These are phyloP conservation scores for Vulpes vulpes DNA, from an alignment of 2,113 vertebrate species.

Conservation along the genomic window DNA sequence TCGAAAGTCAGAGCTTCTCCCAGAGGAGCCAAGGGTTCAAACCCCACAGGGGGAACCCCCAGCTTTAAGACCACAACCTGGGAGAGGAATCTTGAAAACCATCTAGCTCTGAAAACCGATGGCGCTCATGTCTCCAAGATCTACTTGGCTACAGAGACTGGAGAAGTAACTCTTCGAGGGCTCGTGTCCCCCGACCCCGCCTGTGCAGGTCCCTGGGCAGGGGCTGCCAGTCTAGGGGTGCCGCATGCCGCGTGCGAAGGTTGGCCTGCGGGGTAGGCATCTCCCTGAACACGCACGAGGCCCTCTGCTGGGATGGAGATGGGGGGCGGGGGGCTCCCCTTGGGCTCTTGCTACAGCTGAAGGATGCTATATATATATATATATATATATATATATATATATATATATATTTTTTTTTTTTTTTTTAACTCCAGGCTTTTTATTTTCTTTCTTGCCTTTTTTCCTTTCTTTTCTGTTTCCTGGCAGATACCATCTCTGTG, in stretches of 20 bases:
- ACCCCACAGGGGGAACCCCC: background rate
- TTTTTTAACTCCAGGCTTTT: background rate
- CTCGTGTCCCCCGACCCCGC: background rate
- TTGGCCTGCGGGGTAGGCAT: too few species aligned
- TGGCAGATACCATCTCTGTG: background rate
- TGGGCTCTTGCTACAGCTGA: background rate
- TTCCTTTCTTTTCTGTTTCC: background rate
- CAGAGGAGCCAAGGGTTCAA: background rate
- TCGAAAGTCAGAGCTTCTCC: background rate
- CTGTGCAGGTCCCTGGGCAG: too few species aligned
- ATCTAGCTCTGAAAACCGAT: background rate
- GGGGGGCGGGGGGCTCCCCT: too few species aligned
- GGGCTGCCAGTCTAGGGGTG: background rate
- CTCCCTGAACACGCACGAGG: background rate
- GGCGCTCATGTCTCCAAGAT: background rate
- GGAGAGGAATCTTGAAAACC: background rate
- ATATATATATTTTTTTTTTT: background rate
- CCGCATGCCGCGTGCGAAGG: background rate
- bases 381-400: too few species aligned
- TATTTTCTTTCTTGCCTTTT: too few species aligned
- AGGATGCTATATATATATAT: background rate
- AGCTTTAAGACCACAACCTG: background rate
- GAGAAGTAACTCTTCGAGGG: background rate
- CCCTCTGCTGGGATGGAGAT: background rate
- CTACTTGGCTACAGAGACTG: background rate